Conservation (phyloP, 2,797 vertebrate genomes). For the Poeciliopsis paucimaculata region DNA sequence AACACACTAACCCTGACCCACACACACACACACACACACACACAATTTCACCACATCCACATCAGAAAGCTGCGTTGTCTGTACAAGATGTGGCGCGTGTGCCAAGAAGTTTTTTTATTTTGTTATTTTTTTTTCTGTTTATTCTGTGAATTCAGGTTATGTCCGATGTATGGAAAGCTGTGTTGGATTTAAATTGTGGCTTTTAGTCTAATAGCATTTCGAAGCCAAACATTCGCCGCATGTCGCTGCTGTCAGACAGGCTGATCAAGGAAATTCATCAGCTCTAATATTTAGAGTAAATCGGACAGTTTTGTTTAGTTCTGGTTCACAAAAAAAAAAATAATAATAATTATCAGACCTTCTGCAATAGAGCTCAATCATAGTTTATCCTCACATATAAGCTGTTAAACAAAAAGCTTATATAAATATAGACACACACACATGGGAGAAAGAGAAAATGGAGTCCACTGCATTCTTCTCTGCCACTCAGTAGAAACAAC, state of each 20-base stretch:
- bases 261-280: conserved; percentile 2
- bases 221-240: not conserved
- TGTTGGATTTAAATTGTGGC: conserved; percentile 3
- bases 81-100: conserved; percentile 32
- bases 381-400: not conserved
- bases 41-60: conserved; percentile 24
- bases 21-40: conserved; percentile 32
- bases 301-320: conserved; percentile 2
- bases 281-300: not conserved
- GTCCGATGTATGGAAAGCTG: conserved; percentile 25
- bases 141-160: conserved; percentile 44
- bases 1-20: conserved; percentile 5
- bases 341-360: not conserved
- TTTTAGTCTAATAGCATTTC: not conserved
- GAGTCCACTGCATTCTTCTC: not conserved
- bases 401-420: not conserved
- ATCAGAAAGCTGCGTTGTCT: conserved; percentile 41
- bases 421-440: not conserved
- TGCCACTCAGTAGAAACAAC: not conserved
- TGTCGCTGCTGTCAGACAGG: not conserved
- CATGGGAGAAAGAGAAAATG: not conserved
- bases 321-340: not conserved
- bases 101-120: conserved; percentile 30
- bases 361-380: not conserved
- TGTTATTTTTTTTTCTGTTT: conserved; percentile 22